phyloP scores from a whole-genome alignment of 2,797 vertebrate genomes.

The Enteromius radiatus region DNA sequence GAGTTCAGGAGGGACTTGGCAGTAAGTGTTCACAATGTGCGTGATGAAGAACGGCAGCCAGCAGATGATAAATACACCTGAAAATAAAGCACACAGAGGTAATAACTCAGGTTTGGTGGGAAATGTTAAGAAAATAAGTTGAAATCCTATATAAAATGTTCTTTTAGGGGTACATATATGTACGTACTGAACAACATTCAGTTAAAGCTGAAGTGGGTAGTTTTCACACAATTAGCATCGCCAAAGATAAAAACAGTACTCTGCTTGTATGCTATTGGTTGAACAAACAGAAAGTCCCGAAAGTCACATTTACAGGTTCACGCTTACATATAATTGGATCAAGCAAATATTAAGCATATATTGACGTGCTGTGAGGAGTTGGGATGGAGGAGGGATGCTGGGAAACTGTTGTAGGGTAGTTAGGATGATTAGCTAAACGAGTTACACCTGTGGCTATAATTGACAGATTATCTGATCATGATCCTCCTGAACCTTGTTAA shows the following conservation, averaged over 20 bases:
- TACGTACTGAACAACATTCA: not conserved
- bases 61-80: conserved; percentile 99
- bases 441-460: no score
- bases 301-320: not conserved
- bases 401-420: no score
- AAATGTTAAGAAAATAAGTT: not conserved
- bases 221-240: not conserved
- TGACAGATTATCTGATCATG: no score
- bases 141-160: not conserved
- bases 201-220: not conserved
- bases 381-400: no score
- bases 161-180: not conserved
- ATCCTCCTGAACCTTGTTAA: no score
- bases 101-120: not conserved
- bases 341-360: no score
- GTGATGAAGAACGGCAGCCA: conserved; percentile 99
- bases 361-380: no score
- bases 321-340: no score
- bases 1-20: conserved; percentile 89
- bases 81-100: conserved; percentile 49
- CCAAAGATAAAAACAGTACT: not conserved
- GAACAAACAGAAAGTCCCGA: not conserved
- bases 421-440: no score
- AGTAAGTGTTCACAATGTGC: conserved; percentile 98
- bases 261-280: not conserved